These are phyloP conservation scores for Meda fulgida DNA, from an alignment of 2,797 vertebrate species.

Conservation along the genomic window DNA sequence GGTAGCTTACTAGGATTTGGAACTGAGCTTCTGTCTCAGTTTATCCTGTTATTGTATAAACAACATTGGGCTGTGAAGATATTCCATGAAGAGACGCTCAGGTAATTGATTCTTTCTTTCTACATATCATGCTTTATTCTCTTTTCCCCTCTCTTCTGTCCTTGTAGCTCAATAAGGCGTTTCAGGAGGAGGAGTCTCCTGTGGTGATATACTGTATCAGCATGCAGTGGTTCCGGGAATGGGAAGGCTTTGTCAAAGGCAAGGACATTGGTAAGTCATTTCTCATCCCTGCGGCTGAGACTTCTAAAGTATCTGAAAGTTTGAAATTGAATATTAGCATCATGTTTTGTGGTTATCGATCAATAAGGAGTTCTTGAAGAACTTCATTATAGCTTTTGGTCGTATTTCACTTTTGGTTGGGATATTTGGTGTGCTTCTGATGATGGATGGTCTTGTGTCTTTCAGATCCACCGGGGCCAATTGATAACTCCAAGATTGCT, in stretches of 20 bases:
- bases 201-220: slow-evolving; percentile 98
- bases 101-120: slow-evolving; percentile 14
- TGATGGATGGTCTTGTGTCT: slow-evolving; percentile 36
- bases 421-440: neutral
- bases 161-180: slow-evolving; percentile 94
- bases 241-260: slow-evolving; percentile 98
- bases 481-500: slow-evolving; percentile 96
- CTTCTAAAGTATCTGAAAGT: neutral
- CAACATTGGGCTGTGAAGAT: neutral
- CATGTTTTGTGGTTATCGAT: neutral
- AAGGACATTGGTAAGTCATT: slow-evolving; percentile 85
- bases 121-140: neutral
- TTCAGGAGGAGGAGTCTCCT: slow-evolving; percentile 97
- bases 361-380: neutral
- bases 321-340: slow-evolving; percentile 23
- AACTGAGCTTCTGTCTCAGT: neutral
- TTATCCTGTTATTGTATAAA: neutral
- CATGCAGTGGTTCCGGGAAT: slow-evolving; percentile 99
- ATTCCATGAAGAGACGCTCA: neutral
- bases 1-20: neutral
- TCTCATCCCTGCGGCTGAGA: neutral
- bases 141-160: slow-evolving; percentile 3
- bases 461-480: slow-evolving; percentile 92
- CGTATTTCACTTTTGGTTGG: neutral
- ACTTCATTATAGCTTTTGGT: neutral